Conservation (phyloP, 2,797 vertebrate genomes). For the Peromyscus nudipes region DNA sequence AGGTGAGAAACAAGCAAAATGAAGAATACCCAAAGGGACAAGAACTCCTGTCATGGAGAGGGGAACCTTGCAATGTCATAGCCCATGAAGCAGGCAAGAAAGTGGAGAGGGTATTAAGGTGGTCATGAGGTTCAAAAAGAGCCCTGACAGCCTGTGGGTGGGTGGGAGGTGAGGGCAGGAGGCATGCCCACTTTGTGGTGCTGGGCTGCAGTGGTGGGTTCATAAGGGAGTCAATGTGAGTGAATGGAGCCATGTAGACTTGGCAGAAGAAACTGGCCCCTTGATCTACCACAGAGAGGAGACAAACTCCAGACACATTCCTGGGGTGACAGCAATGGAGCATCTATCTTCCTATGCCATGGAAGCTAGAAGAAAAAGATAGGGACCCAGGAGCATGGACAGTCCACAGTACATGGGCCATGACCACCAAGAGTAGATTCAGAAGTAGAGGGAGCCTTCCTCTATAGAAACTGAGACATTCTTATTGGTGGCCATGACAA, state of each 20-base stretch:
- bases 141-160: neutral
- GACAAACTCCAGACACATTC: neutral
- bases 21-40: neutral
- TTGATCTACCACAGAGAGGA: neutral
- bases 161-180: neutral
- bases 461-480: too few species aligned
- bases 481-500: neutral
- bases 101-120: neutral
- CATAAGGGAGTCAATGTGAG: neutral
- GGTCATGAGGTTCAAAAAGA: neutral
- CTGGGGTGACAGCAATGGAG: too few species aligned
- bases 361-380: neutral
- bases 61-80: neutral
- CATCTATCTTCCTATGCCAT: too few species aligned
- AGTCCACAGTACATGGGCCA: too few species aligned
- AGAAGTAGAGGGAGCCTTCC: neutral
- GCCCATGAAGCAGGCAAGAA: neutral
- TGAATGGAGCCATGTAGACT: neutral
- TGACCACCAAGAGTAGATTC: too few species aligned
- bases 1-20: neutral
- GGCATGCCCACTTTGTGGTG: too few species aligned
- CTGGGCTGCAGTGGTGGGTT: neutral
- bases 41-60: neutral
- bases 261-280: neutral
- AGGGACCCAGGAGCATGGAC: neutral